These are phyloP conservation scores for Cephalotes varians DNA, from an alignment of 2,888 invertebrate genomes.

Conservation along the genomic window DNA sequence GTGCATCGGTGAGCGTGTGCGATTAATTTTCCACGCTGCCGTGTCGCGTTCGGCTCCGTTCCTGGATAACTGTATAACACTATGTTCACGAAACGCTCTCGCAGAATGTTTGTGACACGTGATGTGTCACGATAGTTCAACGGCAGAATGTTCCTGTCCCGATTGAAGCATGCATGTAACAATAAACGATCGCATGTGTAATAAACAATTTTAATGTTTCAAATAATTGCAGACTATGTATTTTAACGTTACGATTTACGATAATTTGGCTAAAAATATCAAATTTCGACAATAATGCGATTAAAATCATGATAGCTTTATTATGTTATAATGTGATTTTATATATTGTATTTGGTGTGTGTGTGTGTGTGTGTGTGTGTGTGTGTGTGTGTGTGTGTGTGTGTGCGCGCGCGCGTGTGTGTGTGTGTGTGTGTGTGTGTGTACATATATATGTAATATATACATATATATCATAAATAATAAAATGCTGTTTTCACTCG, in stretches of 20 bases:
- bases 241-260: too few species aligned
- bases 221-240: background rate
- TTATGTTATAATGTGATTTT: too few species aligned
- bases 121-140: conserved; percentile 30
- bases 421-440: too few species aligned
- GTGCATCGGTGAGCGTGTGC: conserved; percentile 22
- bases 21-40: conserved; percentile 48
- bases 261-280: background rate
- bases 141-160: background rate
- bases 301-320: too few species aligned
- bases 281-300: background rate
- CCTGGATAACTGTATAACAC: conserved; percentile 24
- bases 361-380: too few species aligned
- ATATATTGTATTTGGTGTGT: too few species aligned
- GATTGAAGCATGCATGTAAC: conserved; percentile 17
- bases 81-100: conserved; percentile 29
- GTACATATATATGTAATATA: too few species aligned
- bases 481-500: background rate
- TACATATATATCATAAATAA: background rate
- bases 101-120: conserved; percentile 36
- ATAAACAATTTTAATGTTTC: background rate
- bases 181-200: background rate
- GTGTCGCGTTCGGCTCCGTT: conserved; percentile 37
- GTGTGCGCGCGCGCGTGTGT: too few species aligned
- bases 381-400: too few species aligned